Evolutionary conservation across 2,888 invertebrate species (phyloP), one percentile per base, ranked within the genome.

Genomic region (Drosophila seclusa): DNA sequence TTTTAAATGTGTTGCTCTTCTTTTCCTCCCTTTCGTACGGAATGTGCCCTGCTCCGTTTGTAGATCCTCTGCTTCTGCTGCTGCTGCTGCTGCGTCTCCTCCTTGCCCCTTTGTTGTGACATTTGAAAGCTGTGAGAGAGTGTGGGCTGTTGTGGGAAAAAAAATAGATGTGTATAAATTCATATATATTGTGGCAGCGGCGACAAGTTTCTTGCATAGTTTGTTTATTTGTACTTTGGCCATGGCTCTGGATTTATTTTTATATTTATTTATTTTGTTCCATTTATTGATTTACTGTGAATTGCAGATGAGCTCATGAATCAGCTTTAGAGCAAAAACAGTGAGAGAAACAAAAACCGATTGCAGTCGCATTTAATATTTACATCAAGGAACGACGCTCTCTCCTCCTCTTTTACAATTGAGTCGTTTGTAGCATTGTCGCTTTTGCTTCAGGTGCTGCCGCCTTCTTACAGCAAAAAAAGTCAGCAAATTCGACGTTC

Each of bases 61-160:
- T 66, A 45, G 54, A 52, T 55, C 24, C 27, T 36, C 48, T 55
- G 29, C 36, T 29, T 6, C 27, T 13, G 16, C 49, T 38, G 4
- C 7, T 27, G 18, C 40, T 52, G 24, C 48, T 32, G 32, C 27
- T 34, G 11, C 18, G 34, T 36, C 38, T 8, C 18, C 54, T 52
- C 31, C 58, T 27, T 31, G 21, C 29, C 32, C 16, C 48, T 53
- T 71, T 66, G 72, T 70, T 83, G 77, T 86, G 77, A 74, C 83
- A 86, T 52, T 69, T 48, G 48, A 61, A 69, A 69, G 48, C 40
- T 65, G 66, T 34, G 49, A 57, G 24, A 42, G 50, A 53, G 63
- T 65, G 63, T 73, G 71, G 64, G 71, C 55, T 65, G 66, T 63
- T 83, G 81, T 84, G 81, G 87, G 83, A 86, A 84, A 77, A 77